Evolutionary conservation across 2,113 vertebrate genomes (phyloP), one percentile per base, ranked within the genome.

Genomic region (Ivindomyrus marchei): DNA sequence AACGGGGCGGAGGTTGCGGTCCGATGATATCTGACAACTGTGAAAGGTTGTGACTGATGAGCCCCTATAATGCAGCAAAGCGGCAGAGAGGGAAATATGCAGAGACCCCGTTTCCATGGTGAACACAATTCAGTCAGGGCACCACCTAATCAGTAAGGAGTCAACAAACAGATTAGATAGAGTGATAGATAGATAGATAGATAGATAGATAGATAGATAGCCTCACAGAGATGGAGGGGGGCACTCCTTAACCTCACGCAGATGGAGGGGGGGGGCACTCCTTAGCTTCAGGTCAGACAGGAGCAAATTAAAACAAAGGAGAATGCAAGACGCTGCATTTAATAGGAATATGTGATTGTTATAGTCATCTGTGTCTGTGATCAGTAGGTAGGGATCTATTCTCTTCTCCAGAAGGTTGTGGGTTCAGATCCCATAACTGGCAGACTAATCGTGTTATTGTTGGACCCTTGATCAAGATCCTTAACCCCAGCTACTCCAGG

Each of bases 71-170:
- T 93, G 94, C 95, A 95, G 94, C 93, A 92, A 93, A 88, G 88
- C 91, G 89, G 92, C 93, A 94, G 95, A 94, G 94, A 94, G 94
- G 92, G 91, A 93, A 94, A 93, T 91, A 91, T 95, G 94, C 93
- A 91, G 93, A 91, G 93, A 91, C 93, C 93, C 92, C 92, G 94
- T 96, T 95, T 91, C 95, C 94, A 96, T 95, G 94, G 94, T 45
- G 89, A 96, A 91, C 53, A 89, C 91, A 94, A 95, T 93, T 94
- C 93, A 92, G 90, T 92, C 94, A 93, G 93, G 93, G 94, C 90
- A 90, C 92, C 87, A 91, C 74, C 92, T 95, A 94, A 95, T 95
- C 58, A 94, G 92, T 87, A 90, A 90, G 90, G 89, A 90, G 90
- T 87, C 92, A 91, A 85, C 90, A 91, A 84, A 88, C 74, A 74